A percentile compares a stretch with the other conserved stretches of the same genome.
These are phyloP conservation scores for Tympanoctomys barrerae DNA, from an alignment of 2,797 vertebrate genomes.

Conservation along the genomic window DNA sequence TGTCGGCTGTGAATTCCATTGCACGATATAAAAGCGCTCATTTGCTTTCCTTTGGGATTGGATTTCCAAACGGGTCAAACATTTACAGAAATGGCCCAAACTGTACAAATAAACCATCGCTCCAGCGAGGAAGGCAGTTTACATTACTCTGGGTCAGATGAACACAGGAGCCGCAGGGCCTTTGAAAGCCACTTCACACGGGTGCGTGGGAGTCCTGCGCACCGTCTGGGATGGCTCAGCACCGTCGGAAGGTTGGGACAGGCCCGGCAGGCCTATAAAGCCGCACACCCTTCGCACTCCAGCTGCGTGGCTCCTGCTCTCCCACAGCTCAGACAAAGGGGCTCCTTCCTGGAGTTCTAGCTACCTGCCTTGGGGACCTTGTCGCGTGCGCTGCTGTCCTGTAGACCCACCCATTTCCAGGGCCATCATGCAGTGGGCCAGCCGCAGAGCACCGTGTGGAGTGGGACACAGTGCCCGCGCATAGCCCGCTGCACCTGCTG, in stretches of 20 bases:
- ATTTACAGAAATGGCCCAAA: conserved; percentile 80
- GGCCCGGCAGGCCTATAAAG: neutral
- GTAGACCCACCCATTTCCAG: too few species aligned
- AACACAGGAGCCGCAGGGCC: conserved; percentile 31
- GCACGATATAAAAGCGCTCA: conserved; percentile 40
- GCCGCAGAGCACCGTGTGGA: neutral
- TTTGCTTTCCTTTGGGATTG: conserved; percentile 72
- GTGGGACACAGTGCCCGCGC: neutral
- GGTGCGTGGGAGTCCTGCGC: neutral
- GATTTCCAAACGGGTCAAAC: conserved; percentile 79
- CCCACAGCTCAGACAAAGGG: neutral
- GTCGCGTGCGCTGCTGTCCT: neutral
- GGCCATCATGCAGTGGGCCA: neutral
- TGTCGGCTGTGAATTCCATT: neutral
- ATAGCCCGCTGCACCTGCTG: neutral
- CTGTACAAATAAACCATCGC: conserved; percentile 80
- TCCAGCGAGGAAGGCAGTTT: conserved; percentile 65
- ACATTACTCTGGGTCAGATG: conserved; percentile 62
- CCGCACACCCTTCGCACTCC: neutral
- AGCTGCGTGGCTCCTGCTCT: neutral
- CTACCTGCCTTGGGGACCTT: accelerated
- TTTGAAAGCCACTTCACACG: conserved; percentile 73
- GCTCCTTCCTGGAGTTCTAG: neutral
- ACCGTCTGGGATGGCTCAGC: conserved; percentile 52
- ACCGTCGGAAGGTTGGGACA: neutral